Base-by-base conservation (phyloP, 2,888 invertebrate genomes). In the Leptinotarsa tumamoca region DNA sequence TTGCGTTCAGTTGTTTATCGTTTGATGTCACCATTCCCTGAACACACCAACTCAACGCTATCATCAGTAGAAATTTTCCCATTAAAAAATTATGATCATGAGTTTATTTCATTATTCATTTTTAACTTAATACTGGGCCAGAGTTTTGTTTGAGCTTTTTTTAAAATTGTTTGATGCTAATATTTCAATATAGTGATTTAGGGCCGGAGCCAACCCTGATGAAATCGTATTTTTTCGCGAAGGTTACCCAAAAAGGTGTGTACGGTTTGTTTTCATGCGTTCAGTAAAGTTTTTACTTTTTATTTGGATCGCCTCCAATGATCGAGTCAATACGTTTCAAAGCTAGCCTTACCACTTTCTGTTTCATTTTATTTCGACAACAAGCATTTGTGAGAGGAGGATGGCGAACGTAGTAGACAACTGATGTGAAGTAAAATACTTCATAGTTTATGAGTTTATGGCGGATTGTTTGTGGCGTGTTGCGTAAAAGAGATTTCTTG, bases 401-500 rank as follows among this genome's bases (percentile, higher is more conserved):
- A 69, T 49, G 61, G 43, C 13, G 71, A 50, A 61, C 23, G 49
- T 54, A 50, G 13, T 33, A 13, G 79, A 75, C 51, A 76, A 67
- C 72, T 33, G 75, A 77, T 77, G 75, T 78, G 78, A 73, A 83
- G n/a, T 21, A 33, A 63, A 33, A 63, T 33, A 63, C 85, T 85
- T 86, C 85, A 85, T 86, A 85, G 83, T 81, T 80, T 18, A 63
- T 27, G 63, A 85, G 83, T 81, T 80, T 18, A 63, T 27, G 63
- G 33, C 17, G 17, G 63, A 33, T 43, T 83, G 81, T 83, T 81
- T 82, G 79, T 27, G 61, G 83, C 81, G 83, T 86, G 85, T 86
- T 86, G 86, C 85, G 85, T 85, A 87, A 86, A 86, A 83, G 80
- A 72, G 79, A 78, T 81, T 83, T 82, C 76, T 72, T 68, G 63